Conservation (phyloP, 2,797 vertebrate genomes). For the Scolopax bukidnonensis region DNA sequence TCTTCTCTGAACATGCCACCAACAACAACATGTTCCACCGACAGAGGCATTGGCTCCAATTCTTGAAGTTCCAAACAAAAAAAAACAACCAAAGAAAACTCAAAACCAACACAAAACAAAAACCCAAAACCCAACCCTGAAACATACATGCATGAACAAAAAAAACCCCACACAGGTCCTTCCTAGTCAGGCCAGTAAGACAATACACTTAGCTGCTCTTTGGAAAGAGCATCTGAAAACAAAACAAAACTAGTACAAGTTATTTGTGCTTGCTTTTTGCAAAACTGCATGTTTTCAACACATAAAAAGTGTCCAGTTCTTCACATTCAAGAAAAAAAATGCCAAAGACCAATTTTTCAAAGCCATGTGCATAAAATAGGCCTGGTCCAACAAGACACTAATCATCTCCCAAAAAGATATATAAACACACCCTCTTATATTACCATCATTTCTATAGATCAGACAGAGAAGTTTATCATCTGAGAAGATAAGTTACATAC, state of each 20-base stretch:
- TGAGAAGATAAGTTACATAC: not conserved
- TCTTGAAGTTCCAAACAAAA: not conserved
- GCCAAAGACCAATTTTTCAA: not conserved
- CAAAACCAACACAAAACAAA: not conserved
- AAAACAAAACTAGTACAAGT: not conserved
- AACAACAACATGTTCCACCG: not conserved
- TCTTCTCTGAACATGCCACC: not conserved
- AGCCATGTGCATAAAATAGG: fast-evolving
- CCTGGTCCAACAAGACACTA: not conserved
- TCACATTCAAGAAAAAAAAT: not conserved
- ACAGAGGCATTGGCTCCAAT: not conserved
- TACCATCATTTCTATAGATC: not conserved
- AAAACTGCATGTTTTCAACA: not conserved
- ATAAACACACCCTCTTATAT: not conserved
- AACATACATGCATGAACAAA: not conserved
- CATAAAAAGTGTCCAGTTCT: fast-evolving
- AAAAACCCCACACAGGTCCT: not conserved
- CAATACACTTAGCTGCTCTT: not conserved
- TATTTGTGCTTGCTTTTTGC: not conserved
- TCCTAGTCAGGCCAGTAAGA: not conserved
- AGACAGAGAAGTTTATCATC: not conserved
- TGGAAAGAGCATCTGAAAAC: not conserved
- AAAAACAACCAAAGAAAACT: not conserved
- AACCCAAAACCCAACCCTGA: not conserved
- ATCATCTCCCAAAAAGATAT: not conserved